Base-by-base conservation (phyloP, 2,797 vertebrate species). In the Cirrhinus molitorella region DNA sequence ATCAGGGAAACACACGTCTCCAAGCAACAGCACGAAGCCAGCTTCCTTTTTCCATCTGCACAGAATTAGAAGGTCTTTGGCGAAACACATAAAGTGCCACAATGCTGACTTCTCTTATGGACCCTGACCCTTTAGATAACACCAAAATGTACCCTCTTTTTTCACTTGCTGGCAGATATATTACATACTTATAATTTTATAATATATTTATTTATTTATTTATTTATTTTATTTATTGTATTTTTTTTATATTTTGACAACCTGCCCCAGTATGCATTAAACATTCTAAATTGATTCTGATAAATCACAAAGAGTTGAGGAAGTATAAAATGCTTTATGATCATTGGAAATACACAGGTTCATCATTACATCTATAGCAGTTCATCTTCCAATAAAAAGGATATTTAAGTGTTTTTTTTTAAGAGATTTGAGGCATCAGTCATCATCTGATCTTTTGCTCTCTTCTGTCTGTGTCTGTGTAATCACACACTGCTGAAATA, bases 1-100 rank as follows among this genome's bases (percentile, higher is more conserved):
- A 74, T 65, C 57, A 73, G 67, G 17, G 53, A 61, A 45, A 71
- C 37, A 11, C 66, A 61, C 45, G 55, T 81, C 70, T 81, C 70
- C 57, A 81, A 65, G 80, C 80, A 81, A 81, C 67, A 81, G 28
- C 80, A 81, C 10, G 5, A 8, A 73, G 28, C 55, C 70, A 68
- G 49, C 49, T 74, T 65, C 68, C 19, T 28, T 47, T 49, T 65
- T 61, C 31, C 57, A 65, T 81, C 68, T 51, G 68, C 51, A 73
- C 68, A 73, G 43, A 65, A 81, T 72, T 59, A 13, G 47, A 79
- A 34, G 21, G 21, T 51, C 17, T 79, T 34, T 47, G 21, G 23
- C 1, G 1, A 53, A 53, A 80, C 23, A 59, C 37, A 47, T 57
- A 45, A 57, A 59, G 11, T 59, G 13, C 53, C 49, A 80, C n/a